Evolutionary conservation across 2,113 vertebrate species (phyloP).

Genomic region (Petrocephalus zakoni): DNA sequence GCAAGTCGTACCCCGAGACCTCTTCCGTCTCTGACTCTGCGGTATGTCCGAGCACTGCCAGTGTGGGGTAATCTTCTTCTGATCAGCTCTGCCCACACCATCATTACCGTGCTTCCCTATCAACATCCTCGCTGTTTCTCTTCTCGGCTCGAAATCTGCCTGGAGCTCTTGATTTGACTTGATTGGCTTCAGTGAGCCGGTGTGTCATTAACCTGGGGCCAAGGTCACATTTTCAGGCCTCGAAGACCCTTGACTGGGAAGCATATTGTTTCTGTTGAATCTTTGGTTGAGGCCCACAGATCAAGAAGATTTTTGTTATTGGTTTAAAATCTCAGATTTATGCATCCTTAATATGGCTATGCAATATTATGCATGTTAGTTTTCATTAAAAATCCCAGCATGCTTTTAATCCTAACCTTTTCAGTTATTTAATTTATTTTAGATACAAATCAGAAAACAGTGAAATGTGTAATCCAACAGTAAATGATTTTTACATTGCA

Average conservation of each 20-base stretch:
- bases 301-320: background rate
- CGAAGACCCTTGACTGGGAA: background rate
- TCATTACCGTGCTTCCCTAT: background rate
- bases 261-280: background rate
- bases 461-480: background rate
- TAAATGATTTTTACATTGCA: background rate
- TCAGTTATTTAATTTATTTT: background rate
- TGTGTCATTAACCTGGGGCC: background rate
- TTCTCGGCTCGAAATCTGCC: conserved; percentile 1
- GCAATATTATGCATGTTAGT: background rate
- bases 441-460: background rate
- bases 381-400: background rate
- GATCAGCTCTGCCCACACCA: conserved; percentile 26
- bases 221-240: background rate
- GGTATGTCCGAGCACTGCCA: conserved; percentile 65
- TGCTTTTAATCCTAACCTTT: background rate
- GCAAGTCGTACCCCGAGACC: conserved; percentile 70
- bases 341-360: background rate
- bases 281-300: background rate
- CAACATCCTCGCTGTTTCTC: background rate
- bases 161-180: conserved; percentile 21
- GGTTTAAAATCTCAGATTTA: background rate
- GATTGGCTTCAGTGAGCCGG: background rate
- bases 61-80: conserved; percentile 32
- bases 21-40: conserved; percentile 69